Evolutionary conservation across 2,888 invertebrate genomes (phyloP).

Genomic region (Meandrusa payeni): DNA sequence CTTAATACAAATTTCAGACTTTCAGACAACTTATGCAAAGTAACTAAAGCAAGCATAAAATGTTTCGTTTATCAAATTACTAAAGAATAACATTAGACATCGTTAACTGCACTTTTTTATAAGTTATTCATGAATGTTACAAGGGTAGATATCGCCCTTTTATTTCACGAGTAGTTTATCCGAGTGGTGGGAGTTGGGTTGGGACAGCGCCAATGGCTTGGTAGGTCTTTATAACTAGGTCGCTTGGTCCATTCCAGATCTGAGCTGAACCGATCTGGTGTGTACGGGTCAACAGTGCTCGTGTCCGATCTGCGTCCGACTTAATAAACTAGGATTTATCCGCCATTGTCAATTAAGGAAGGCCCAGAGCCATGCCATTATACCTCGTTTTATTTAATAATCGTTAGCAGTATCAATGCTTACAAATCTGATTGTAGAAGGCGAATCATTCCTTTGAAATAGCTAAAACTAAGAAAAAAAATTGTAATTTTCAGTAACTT

Average conservation of each 20-base stretch:
- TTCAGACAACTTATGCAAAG: too few species aligned
- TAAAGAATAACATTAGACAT: too few species aligned
- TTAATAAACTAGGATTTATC: conserved; percentile 45
- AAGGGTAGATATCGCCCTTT: conserved; percentile 3
- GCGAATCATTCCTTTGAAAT: too few species aligned
- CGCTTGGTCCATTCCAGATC: conserved; percentile 17
- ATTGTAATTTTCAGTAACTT: too few species aligned
- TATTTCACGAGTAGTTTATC: conserved; percentile 5
- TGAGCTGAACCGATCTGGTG: conserved; percentile 21
- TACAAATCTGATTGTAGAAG: too few species aligned
- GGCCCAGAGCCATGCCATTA: not conserved
- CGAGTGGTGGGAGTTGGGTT: conserved; percentile 2
- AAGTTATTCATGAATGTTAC: not conserved
- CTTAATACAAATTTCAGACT: too few species aligned
- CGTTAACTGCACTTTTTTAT: too few species aligned
- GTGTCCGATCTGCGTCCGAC: conserved; percentile 25
- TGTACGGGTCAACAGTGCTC: conserved; percentile 26
- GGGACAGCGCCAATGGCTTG: not conserved
- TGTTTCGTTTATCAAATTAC: too few species aligned
- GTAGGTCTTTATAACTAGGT: conserved; percentile 9
- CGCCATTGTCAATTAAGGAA: conserved; percentile 43
- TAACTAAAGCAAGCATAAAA: too few species aligned
- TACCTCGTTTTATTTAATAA: not conserved
- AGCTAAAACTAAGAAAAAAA: too few species aligned
- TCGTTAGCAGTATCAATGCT: too few species aligned